These are phyloP conservation scores for Sebastes ruberrimus DNA, from an alignment of 2,797 vertebrate species.

Conservation along the genomic window DNA sequence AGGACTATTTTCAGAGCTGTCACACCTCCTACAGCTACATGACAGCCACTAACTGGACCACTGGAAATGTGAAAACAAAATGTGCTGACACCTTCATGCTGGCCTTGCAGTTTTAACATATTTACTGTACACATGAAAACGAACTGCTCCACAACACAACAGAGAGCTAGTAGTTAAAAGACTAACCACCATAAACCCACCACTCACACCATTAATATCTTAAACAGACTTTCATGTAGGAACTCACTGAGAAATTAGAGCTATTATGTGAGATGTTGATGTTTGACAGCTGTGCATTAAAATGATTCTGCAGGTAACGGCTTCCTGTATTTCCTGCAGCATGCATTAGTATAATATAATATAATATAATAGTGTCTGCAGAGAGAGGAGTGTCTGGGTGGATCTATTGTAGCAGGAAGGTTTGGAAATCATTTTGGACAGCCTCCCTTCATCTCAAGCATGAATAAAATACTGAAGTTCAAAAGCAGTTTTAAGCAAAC, in stretches of 20 bases:
- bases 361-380: neutral
- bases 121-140: neutral
- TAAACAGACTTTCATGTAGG: neutral
- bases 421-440: neutral
- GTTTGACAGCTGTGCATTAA: neutral
- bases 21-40: conserved; percentile 5
- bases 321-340: neutral
- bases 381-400: neutral
- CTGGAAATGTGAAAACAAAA: conserved; percentile 1
- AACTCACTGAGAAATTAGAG: neutral
- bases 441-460: neutral
- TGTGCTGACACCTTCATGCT: neutral
- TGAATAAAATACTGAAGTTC: conserved; percentile 6
- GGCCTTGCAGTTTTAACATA: neutral
- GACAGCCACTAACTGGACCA: neutral
- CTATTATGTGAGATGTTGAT: neutral
- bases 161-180: neutral
- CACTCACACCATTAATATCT: neutral
- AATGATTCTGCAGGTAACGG: neutral
- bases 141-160: neutral
- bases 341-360: neutral
- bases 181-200: neutral
- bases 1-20: conserved; percentile 51
- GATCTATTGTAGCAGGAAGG: neutral
- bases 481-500: conserved; percentile 14